Evolutionary conservation across 2,797 vertebrate genomes (phyloP).

Genomic region (Streptopelia turtur): DNA sequence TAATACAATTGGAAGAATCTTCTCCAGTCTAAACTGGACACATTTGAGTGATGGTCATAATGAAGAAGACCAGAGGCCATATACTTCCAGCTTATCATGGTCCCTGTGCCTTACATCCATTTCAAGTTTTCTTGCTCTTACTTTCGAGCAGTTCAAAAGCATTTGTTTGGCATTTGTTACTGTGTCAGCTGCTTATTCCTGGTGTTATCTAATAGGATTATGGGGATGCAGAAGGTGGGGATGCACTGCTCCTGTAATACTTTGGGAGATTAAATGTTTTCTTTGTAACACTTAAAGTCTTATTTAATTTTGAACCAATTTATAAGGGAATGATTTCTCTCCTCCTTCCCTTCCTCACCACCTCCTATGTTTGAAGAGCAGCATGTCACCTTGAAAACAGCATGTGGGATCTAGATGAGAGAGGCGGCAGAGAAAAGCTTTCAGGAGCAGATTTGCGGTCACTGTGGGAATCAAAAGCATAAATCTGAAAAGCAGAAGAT

Average conservation of each 20-base stretch:
- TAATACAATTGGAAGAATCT: not conserved
- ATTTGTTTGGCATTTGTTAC: slow-evolving; percentile 4
- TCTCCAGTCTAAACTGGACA: not conserved
- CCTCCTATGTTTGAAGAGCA: not conserved
- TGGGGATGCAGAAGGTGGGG: not conserved
- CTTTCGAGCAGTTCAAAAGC: not conserved
- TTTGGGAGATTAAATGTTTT: not conserved
- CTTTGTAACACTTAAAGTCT: not conserved
- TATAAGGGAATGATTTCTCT: not conserved
- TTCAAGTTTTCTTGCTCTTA: not conserved
- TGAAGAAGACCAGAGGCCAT: not conserved
- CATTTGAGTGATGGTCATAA: not conserved
- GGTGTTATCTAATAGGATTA: slow-evolving; percentile 12
- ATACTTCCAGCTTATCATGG: not conserved
- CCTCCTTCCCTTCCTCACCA: not conserved
- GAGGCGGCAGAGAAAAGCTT: not conserved
- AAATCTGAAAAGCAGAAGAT: slow-evolving; percentile 11
- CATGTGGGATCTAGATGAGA: not conserved
- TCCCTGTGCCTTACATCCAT: not conserved
- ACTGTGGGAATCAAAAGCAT: not conserved
- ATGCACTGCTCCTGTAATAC: not conserved
- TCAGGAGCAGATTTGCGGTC: not conserved
- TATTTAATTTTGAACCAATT: not conserved
- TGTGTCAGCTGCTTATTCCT: slow-evolving; percentile 1
- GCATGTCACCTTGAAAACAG: slow-evolving; percentile 27